Evolutionary conservation across 2,888 invertebrate species (phyloP).

Genomic region (Eurytoma californica): DNA sequence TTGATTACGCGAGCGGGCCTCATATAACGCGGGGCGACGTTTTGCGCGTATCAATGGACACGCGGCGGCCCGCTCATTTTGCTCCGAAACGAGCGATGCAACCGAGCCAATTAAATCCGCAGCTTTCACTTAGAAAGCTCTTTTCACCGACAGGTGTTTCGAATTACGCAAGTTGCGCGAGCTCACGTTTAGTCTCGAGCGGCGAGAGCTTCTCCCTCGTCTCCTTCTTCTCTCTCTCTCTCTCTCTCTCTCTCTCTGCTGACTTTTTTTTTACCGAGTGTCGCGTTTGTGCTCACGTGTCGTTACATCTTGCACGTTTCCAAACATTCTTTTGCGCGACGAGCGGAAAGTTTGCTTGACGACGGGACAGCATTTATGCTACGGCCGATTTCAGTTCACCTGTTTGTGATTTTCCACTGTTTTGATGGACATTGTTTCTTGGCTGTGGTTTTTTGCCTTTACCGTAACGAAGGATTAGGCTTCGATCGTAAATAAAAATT

Average conservation of each 20-base stretch:
- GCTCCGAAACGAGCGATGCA: too few species aligned
- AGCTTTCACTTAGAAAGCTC: constrained; percentile 42
- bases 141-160: background rate
- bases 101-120: constrained; percentile 11
- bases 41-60: too few species aligned
- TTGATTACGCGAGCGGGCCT: too few species aligned
- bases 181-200: constrained; percentile 12
- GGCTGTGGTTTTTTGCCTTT: background rate
- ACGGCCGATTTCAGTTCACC: background rate
- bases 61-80: too few species aligned
- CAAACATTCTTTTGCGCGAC: constrained; percentile 26
- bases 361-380: background rate
- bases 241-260: too few species aligned
- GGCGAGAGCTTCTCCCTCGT: background rate
- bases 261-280: constrained; percentile 29
- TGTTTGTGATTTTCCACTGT: background rate
- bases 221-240: too few species aligned
- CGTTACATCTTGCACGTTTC: constrained; percentile 45
- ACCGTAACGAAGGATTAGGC: too few species aligned
- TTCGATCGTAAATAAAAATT: too few species aligned
- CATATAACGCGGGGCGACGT: too few species aligned
- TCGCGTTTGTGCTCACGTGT: constrained; percentile 46
- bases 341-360: constrained; percentile 3
- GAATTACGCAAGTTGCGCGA: constrained; percentile 1
- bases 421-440: too few species aligned